Conservation (phyloP, 2,113 vertebrate genomes). For the Vulpes ferrilata region DNA sequence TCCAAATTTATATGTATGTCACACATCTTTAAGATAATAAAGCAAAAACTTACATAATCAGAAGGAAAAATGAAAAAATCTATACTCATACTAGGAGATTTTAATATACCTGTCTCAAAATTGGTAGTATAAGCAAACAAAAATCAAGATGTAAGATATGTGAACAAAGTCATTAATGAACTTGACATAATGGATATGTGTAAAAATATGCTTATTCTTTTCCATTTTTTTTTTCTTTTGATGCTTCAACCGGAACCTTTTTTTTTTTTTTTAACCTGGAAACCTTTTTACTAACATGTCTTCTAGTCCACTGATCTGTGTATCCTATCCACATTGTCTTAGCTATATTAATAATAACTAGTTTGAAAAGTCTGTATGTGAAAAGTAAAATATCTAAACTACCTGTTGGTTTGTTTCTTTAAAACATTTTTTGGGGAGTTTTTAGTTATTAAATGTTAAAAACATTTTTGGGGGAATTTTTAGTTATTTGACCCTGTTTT, state of each 20-base stretch:
- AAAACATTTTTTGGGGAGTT: neutral
- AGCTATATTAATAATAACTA: neutral
- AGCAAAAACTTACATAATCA: neutral
- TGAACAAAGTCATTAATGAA: neutral
- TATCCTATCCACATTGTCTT: constrained; percentile 15
- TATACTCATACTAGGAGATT: neutral
- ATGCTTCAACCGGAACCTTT: neutral
- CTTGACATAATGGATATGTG: neutral
- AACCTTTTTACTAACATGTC: neutral
- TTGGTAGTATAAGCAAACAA: neutral
- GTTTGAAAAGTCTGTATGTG: neutral
- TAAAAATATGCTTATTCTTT: neutral
- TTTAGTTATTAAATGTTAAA: constrained; percentile 4
- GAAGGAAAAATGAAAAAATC: neutral
- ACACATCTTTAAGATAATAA: neutral
- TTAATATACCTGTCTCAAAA: neutral
- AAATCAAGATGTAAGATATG: neutral
- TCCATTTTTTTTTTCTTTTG: neutral
- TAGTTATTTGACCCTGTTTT: neutral
- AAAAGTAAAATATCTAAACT: constrained; percentile 22
- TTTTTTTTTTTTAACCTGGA: neutral
- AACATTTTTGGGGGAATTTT: neutral
- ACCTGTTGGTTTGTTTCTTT: neutral
- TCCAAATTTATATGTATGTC: neutral
- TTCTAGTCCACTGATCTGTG: neutral